Conservation (phyloP, 2,888 invertebrate species). For the Amorpha juglandis region DNA sequence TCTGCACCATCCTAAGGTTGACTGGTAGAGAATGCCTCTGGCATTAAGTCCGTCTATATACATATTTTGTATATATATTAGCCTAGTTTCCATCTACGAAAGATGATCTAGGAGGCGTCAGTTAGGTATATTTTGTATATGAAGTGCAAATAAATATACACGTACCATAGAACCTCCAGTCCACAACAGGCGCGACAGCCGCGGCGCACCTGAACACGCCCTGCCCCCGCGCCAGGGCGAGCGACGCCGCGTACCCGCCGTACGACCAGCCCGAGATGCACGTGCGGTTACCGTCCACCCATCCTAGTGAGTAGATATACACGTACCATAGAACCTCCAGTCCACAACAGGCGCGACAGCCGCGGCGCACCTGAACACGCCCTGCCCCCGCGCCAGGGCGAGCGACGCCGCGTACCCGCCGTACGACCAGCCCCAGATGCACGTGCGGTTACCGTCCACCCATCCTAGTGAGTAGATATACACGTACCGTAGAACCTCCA, state of each 20-base stretch:
- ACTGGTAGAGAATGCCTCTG: no score
- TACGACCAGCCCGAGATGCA: slow-evolving; percentile 99
- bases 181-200: slow-evolving; percentile 98
- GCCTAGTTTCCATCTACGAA: no score
- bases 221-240: slow-evolving; percentile 92
- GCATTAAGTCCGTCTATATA: no score
- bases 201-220: slow-evolving; percentile 95
- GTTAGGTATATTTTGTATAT: slow-evolving; percentile 28
- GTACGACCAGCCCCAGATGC: slow-evolving; percentile 99
- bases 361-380: slow-evolving; percentile 95
- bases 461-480: no score
- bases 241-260: slow-evolving; percentile 96
- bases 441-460: slow-evolving; percentile 90
- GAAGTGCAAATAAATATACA: no score
- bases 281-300: slow-evolving; percentile 89
- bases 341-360: slow-evolving; percentile 98
- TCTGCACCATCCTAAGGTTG: no score
- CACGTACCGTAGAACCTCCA: slow-evolving; percentile 96
- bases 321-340: slow-evolving; percentile 96
- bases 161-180: slow-evolving; percentile 97
- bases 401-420: slow-evolving; percentile 97
- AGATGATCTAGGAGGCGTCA: not conserved
- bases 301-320: no score
- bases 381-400: slow-evolving; percentile 91
- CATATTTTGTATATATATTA: no score